phyloP scores from a whole-genome alignment of 92 coral and sea anemone genomes.

The Umimayanthus chanpuru region DNA sequence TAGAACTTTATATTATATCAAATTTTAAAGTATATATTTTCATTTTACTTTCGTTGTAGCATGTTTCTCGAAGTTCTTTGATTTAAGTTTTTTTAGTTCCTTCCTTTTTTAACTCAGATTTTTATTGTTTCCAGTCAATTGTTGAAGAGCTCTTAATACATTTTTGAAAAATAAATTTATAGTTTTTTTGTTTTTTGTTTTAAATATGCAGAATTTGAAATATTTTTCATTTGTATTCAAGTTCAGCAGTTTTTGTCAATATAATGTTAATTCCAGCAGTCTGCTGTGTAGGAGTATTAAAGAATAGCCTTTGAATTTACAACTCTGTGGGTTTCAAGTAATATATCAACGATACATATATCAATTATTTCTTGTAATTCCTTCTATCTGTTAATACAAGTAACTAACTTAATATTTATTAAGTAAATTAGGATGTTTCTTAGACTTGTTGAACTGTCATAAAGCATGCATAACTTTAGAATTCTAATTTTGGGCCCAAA shows the following conservation, averaged over 20 bases:
- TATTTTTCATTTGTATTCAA: background rate
- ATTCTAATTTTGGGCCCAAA: background rate
- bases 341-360: background rate
- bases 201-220: background rate
- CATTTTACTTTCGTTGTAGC: background rate
- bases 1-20: background rate
- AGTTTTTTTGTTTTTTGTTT: too few relatives aligned
- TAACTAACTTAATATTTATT: too few relatives aligned
- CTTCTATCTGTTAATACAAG: too few relatives aligned
- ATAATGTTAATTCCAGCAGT: slow-evolving; percentile 7
- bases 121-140: background rate
- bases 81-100: background rate
- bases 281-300: slow-evolving; percentile 19
- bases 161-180: too few relatives aligned
- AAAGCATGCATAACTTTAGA: too few relatives aligned
- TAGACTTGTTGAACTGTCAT: too few relatives aligned
- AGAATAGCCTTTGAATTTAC: slow-evolving; percentile 6
- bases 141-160: background rate
- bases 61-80: background rate
- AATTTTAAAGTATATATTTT: too few relatives aligned
- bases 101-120: background rate
- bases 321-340: slow-evolving; percentile 18
- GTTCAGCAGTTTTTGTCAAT: background rate
- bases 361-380: background rate
- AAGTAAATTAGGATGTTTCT: too few relatives aligned